Evolutionary conservation across 2,797 vertebrate species (phyloP), one percentile per base, ranked within the genome.

Genomic region (Sphaeramia orbicularis): DNA sequence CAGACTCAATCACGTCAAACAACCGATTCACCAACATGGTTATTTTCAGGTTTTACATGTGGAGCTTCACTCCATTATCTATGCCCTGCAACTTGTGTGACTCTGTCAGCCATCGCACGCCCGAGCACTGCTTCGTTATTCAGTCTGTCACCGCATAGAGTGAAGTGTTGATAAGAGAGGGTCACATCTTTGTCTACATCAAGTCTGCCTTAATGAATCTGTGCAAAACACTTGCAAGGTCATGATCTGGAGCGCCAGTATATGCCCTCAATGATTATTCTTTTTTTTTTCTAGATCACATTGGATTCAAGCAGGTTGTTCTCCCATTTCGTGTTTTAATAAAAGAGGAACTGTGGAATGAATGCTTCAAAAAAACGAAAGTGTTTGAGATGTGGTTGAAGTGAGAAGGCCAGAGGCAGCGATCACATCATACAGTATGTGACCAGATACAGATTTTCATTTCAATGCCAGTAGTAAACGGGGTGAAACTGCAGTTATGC

Each of bases 361-460:
- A 54, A 67, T 71, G 47, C 60, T 73, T 51, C 45, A 65, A 53
- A 57, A 48, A 27, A 13, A 30, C 13, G 16, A 7, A 58, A 35
- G 35, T 9, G 32, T 65, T 69, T 65, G 55, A 62, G 70, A 65
- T 65, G 59, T 37, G 54, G 59, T 59, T 65, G 68, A 75, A 63
- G 42, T 52, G 68, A 45, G 50, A 52, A 64, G 66, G 63, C 81
- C 75, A 61, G 59, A 44, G 80, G 78, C 74, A 16, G 58, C 48
- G 78, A 84, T 85, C 66, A 43, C 64, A 58, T 80, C 76, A 55
- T 60, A 15, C 40, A n/a, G 41, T 32, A 64, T 44, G 68, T 67
- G 68, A 76, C 71, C 72, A 65, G 78, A 84, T 85, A 76, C 69
- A 76, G 75, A 64, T 84, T 88, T 83, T 71, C 64, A 77, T 78